Evolutionary conservation across 2,888 invertebrate species (phyloP).

Genomic region (Ennomos erosarius): DNA sequence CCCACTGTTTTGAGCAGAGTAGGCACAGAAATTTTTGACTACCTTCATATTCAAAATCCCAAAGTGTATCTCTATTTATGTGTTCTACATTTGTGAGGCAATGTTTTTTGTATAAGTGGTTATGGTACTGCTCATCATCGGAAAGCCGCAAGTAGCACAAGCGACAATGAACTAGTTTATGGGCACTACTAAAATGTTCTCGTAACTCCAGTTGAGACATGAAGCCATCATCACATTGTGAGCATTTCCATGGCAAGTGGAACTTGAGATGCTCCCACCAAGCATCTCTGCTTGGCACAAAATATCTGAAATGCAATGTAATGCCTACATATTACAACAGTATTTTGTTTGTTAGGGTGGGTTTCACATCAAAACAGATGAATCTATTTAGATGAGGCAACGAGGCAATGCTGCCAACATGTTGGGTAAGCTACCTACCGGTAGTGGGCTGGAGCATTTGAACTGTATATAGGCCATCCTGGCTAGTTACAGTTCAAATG

Average conservation of each 20-base stretch:
- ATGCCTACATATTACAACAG: no score
- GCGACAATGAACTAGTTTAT: conserved; percentile 74
- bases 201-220: conserved; percentile 61
- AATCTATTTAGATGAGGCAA: no score
- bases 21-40: conserved; percentile 64
- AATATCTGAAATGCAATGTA: conserved; percentile 65
- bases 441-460: no score
- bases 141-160: conserved; percentile 74
- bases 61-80: conserved; percentile 63
- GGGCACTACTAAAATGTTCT: conserved; percentile 62
- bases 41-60: conserved; percentile 68
- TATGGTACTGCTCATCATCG: conserved; percentile 68
- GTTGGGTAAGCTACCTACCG: no score
- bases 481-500: no score
- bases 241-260: conserved; percentile 78
- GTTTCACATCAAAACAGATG: no score
- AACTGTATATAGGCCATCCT: no score
- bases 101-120: conserved; percentile 74
- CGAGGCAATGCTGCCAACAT: no score
- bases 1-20: conserved; percentile 69
- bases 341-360: neutral
- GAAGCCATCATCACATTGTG: conserved; percentile 73
- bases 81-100: conserved; percentile 62
- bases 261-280: conserved; percentile 71
- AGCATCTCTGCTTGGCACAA: conserved; percentile 69